Conservation (phyloP, 2,888 invertebrate species). For the Abrostola tripartita region DNA sequence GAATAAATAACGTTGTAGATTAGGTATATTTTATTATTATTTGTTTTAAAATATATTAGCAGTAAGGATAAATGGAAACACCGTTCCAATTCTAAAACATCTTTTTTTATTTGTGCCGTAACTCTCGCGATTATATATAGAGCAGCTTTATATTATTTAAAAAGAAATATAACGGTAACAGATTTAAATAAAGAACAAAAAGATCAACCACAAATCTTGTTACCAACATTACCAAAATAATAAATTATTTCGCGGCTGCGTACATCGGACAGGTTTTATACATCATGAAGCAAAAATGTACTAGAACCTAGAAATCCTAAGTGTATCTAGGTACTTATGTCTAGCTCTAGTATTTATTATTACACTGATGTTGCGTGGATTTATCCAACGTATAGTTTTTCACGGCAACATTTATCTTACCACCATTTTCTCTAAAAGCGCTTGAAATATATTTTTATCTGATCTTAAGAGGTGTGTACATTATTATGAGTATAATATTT, state of each 20-base stretch:
- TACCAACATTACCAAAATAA: neutral
- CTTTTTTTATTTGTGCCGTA: too few relatives aligned
- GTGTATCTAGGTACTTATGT: neutral
- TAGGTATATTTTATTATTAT: too few relatives aligned
- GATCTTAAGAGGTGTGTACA: conserved; percentile 22
- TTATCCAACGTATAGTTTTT: conserved; percentile 38
- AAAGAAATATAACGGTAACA: too few relatives aligned
- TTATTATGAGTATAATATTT: neutral
- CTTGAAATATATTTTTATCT: conserved; percentile 44
- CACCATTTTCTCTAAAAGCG: conserved; percentile 45
- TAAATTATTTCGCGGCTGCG: neutral
- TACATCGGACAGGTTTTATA: neutral
- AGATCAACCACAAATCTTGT: too few relatives aligned
- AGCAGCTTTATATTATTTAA: too few relatives aligned
- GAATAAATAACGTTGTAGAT: too few relatives aligned
- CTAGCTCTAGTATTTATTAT: conserved; percentile 41
- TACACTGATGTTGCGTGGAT: conserved; percentile 37
- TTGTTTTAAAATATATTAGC: too few relatives aligned
- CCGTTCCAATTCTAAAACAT: too few relatives aligned
- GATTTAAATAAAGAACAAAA: too few relatives aligned
- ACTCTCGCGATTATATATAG: too few relatives aligned
- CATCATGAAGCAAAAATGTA: conserved; percentile 9
- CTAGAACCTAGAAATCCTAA: conserved; percentile 34
- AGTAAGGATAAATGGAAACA: too few relatives aligned
- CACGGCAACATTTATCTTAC: conserved; percentile 31